These are phyloP conservation scores for Limanda limanda DNA, from an alignment of 2,113 vertebrate species.

Conservation along the genomic window DNA sequence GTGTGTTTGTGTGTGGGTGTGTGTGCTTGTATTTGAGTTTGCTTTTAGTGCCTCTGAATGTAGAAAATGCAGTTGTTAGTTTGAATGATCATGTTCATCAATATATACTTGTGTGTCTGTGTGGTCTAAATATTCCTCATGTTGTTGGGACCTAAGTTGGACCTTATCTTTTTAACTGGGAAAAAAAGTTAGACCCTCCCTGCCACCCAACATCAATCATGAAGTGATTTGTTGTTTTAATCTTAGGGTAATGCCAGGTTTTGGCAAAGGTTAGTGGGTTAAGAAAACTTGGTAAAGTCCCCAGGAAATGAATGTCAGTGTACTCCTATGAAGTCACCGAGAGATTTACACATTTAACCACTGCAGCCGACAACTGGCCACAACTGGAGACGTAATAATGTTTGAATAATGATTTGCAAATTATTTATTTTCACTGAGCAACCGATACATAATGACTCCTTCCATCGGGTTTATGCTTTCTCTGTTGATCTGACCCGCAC, in stretches of 20 bases:
- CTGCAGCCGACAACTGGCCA: not conserved
- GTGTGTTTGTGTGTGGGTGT: not conserved
- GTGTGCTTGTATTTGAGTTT: not conserved
- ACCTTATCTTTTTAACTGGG: no score
- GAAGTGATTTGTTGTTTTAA: no score
- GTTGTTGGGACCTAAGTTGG: not conserved
- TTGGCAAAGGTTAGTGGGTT: no score
- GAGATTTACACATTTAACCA: not conserved
- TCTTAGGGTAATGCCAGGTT: no score
- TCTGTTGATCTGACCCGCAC: constrained; percentile 39
- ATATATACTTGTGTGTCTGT: not conserved
- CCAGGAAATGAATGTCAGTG: no score
- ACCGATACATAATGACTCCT: not conserved
- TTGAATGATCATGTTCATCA: no score
- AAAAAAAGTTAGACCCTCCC: no score
- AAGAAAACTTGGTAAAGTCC: no score
- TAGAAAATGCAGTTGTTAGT: not conserved
- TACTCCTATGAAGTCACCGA: no score
- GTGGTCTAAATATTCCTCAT: not conserved
- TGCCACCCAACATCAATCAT: no score
- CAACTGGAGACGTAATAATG: no score
- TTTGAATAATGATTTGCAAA: not conserved
- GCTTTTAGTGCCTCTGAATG: no score
- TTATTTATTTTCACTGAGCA: not conserved
- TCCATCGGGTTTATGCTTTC: constrained; percentile 31